These are phyloP conservation scores for Synaphobranchus kaupii DNA, from an alignment of 2,797 vertebrate species.

Conservation along the genomic window DNA sequence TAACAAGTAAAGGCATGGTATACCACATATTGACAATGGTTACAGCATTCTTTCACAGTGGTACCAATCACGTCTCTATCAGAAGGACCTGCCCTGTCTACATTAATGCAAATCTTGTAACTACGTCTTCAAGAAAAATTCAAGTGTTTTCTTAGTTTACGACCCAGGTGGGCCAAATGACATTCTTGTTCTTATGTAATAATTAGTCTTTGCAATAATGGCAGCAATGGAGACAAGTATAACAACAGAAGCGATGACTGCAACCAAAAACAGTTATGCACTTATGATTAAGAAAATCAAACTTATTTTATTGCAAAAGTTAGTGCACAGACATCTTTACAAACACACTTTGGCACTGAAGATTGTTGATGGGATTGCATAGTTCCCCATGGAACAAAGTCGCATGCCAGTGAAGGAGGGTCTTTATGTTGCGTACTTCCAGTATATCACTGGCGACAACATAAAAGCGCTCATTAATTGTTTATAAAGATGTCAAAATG, in stretches of 20 bases:
- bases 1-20: background rate
- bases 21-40: background rate
- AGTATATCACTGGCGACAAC: background rate
- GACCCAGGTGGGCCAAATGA: background rate
- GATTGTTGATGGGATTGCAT: too few species aligned
- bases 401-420: too few species aligned
- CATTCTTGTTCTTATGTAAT: background rate
- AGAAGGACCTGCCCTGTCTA: background rate
- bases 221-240: background rate
- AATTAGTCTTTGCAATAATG: background rate
- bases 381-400: too few species aligned
- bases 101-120: background rate
- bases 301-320: too few species aligned
- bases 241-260: too few species aligned
- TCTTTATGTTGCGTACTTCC: background rate
- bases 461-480: conserved; percentile 9
- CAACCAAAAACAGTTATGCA: too few species aligned
- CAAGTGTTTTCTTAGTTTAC: background rate
- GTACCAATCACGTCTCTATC: background rate
- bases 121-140: background rate
- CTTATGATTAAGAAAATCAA: too few species aligned
- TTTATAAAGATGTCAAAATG: background rate
- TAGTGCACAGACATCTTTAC: too few species aligned
- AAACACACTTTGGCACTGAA: too few species aligned
- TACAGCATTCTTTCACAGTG: background rate